A percentile compares a stretch with the other conserved stretches of the same genome.
These are phyloP conservation scores for Colletes latitarsis DNA, from an alignment of 1,140 invertebrate species.

Conservation along the genomic window DNA sequence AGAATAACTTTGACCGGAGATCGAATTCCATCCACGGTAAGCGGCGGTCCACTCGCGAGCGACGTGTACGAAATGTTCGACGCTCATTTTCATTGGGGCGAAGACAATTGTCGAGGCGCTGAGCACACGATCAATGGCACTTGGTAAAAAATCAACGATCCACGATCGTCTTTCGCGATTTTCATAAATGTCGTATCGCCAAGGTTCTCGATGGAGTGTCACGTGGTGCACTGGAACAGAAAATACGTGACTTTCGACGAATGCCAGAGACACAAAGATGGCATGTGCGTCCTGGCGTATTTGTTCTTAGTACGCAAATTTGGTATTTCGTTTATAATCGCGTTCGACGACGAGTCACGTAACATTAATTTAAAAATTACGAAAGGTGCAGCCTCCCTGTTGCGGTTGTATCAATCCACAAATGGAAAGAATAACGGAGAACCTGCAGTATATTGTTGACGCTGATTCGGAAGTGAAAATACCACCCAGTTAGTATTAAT, in stretches of 20 bases:
- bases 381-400: constrained; percentile 40
- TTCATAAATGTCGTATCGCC: not conserved
- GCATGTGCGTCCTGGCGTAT: constrained; percentile 88
- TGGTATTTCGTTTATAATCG: not conserved
- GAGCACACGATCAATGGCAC: constrained; percentile 90
- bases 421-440: constrained; percentile 77
- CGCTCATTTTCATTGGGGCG: constrained; percentile 93
- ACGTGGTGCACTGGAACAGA: constrained; percentile 90
- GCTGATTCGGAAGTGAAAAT: constrained; percentile 70
- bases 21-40: constrained; percentile 65
- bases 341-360: not conserved
- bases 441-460: constrained; percentile 74
- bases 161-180: no score
- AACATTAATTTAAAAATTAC: not conserved
- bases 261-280: constrained; percentile 87
- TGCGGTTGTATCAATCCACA: constrained; percentile 67
- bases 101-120: constrained; percentile 87
- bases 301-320: constrained; percentile 83
- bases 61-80: constrained; percentile 87
- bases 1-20: constrained; percentile 57
- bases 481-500: constrained; percentile 69
- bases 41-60: constrained; percentile 84
- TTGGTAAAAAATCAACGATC: constrained; percentile 55
- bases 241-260: constrained; percentile 86
- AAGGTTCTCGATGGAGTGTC: constrained; percentile 88